These are phyloP conservation scores for Trogon melanurus DNA, from an alignment of 2,113 vertebrate genomes.

Conservation along the genomic window DNA sequence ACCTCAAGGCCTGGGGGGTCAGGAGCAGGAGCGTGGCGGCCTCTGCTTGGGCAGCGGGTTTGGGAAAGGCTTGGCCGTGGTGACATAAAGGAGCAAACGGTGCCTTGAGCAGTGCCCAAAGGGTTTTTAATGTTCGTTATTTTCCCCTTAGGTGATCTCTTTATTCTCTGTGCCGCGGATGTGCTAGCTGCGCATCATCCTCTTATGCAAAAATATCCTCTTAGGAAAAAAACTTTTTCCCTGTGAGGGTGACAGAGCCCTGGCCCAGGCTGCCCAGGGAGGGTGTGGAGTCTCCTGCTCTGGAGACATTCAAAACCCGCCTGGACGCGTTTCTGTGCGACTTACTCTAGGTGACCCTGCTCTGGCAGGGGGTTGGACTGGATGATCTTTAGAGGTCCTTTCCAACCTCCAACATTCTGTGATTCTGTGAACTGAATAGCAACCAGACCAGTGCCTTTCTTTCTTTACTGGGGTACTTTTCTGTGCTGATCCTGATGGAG, in stretches of 20 bases:
- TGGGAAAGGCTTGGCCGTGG: neutral
- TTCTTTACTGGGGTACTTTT: neutral
- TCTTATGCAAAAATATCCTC: neutral
- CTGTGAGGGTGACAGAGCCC: too few species aligned
- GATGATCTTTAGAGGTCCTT: too few species aligned
- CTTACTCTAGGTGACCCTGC: too few species aligned
- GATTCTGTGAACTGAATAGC: too few species aligned
- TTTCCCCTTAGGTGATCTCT: neutral
- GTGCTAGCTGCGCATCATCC: neutral
- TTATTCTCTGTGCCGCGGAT: neutral
- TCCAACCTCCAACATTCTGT: too few species aligned
- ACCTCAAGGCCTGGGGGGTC: accelerated
- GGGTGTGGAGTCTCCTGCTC: too few species aligned
- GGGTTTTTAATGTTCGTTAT: neutral
- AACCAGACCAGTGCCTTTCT: neutral
- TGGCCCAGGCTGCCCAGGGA: too few species aligned
- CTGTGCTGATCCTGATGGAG: neutral
- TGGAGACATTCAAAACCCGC: too few species aligned
- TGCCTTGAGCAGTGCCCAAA: neutral
- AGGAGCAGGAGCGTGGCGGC: accelerated
- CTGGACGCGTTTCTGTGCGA: too few species aligned
- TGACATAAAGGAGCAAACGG: neutral
- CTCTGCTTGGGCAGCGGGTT: neutral
- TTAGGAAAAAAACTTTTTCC: too few species aligned
- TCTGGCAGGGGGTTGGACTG: too few species aligned